Evolutionary conservation across 2,797 vertebrate species (phyloP).

Genomic region (Tinamus major): DNA sequence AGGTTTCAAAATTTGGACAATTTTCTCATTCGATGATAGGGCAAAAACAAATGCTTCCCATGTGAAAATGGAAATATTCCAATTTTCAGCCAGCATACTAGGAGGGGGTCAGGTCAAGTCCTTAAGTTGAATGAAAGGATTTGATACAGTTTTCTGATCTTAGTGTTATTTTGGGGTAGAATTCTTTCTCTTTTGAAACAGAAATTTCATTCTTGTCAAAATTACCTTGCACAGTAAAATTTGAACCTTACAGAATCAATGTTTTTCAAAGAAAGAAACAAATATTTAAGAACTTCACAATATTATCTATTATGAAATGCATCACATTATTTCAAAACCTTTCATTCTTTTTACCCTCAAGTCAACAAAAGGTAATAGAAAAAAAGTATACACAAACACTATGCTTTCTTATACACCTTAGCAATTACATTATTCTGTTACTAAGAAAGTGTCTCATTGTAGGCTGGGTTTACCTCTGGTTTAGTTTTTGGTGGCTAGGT

Average conservation of each 20-base stretch:
- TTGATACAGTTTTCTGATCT: neutral
- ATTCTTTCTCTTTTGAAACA: neutral
- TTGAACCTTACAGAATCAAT: neutral
- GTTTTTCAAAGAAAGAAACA: neutral
- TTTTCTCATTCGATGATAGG: neutral
- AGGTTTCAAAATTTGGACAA: neutral
- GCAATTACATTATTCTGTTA: neutral
- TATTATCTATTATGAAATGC: neutral
- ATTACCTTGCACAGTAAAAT: neutral
- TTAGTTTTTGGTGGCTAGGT: neutral
- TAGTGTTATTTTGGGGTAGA: neutral
- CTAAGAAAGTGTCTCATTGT: neutral
- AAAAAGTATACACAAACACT: neutral
- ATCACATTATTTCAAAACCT: neutral
- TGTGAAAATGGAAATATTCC: neutral
- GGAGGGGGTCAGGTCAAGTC: neutral
- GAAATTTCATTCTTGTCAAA: neutral
- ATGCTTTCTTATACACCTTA: neutral
- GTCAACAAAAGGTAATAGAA: neutral
- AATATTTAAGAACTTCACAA: neutral
- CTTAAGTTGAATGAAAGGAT: neutral
- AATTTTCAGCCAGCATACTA: neutral
- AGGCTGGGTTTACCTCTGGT: neutral
- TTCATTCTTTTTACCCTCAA: neutral
- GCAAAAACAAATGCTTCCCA: neutral